A percentile compares a stretch with the other conserved stretches of the same genome.
Conservation (phyloP, 2,113 vertebrate species). For the Pollachius pollachius region DNA sequence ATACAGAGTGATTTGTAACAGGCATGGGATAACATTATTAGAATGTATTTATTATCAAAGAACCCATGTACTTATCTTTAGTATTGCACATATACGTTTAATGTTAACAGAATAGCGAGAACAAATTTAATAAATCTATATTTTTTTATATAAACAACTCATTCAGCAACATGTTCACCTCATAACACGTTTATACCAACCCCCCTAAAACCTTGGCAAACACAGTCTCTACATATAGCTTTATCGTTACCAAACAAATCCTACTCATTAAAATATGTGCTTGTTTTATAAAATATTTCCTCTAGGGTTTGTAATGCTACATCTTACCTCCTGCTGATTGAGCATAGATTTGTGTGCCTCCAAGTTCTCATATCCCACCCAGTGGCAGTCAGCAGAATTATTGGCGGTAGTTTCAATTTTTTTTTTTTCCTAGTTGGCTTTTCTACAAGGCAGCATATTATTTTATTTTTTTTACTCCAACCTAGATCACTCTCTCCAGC, state of each 20-base stretch:
- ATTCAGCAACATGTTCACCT: conserved; percentile 30
- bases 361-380: conserved; percentile 23
- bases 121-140: conserved; percentile 36
- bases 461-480: too few relatives aligned
- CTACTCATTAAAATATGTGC: conserved; percentile 73
- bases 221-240: conserved; percentile 54
- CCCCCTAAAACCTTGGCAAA: conserved; percentile 55
- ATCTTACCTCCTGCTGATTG: conserved; percentile 49
- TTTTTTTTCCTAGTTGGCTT: too few relatives aligned
- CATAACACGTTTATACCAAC: conserved; percentile 38
- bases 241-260: conserved; percentile 57
- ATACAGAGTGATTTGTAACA: conserved; percentile 59
- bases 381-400: background rate
- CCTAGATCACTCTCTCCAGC: too few relatives aligned
- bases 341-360: conserved; percentile 32
- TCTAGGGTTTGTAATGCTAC: conserved; percentile 66
- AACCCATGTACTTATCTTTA: conserved; percentile 37
- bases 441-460: too few relatives aligned
- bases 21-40: conserved; percentile 42
- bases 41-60: conserved; percentile 56
- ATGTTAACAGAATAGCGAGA: conserved; percentile 51
- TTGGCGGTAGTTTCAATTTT: too few relatives aligned
- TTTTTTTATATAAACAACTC: conserved; percentile 35
- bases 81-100: conserved; percentile 61
- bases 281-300: conserved; percentile 70